Conservation (phyloP, 2,113 vertebrate species). For the Dasyurus viverrinus region DNA sequence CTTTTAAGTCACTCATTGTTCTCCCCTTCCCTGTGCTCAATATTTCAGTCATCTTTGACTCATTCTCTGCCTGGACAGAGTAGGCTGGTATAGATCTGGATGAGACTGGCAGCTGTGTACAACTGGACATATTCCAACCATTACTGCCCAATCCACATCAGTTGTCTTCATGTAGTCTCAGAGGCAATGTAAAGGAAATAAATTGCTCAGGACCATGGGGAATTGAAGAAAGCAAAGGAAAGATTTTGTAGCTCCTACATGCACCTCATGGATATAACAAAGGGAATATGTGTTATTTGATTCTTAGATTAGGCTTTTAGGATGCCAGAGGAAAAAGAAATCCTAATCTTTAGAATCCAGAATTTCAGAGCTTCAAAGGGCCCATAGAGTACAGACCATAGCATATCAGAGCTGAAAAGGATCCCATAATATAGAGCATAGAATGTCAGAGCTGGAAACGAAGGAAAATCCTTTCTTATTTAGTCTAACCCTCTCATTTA, state of each 20-base stretch:
- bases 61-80: not conserved
- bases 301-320: not conserved
- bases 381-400: not conserved
- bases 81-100: not conserved
- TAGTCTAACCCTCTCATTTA: not conserved
- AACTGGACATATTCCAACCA: not conserved
- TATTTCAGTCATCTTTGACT: not conserved
- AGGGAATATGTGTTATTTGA: not conserved
- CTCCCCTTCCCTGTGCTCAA: no score
- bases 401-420: not conserved
- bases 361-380: not conserved
- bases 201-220: not conserved
- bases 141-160: not conserved
- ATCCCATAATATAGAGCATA: not conserved
- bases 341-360: not conserved
- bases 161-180: not conserved
- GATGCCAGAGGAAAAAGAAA: not conserved
- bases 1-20: no score
- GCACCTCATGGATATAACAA: not conserved
- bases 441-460: not conserved
- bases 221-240: not conserved
- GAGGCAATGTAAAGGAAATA: not conserved
- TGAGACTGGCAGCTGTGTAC: not conserved
- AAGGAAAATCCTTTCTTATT: not conserved
- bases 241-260: not conserved